Percentiles rank a stretch among this genome's conserved stretches.
Evolutionary conservation across 2,888 invertebrate genomes (phyloP).

Genomic region (Microplitis deprimator): DNA sequence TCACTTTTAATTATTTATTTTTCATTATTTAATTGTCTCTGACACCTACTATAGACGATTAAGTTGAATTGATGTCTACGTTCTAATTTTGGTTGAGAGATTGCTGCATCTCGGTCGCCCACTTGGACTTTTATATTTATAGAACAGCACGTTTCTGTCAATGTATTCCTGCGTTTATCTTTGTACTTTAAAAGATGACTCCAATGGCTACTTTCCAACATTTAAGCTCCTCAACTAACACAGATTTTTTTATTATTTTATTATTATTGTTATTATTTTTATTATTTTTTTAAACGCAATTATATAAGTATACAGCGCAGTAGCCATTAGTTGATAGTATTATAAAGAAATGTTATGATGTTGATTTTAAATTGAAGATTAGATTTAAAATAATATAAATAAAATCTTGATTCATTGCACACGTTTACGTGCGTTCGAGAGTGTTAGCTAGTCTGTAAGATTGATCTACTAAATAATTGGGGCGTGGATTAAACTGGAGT

Average conservation of each 20-base stretch:
- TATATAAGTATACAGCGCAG: not conserved
- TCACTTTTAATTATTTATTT: constrained; percentile 13
- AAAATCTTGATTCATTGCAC: constrained; percentile 25
- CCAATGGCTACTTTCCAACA: constrained; percentile 39
- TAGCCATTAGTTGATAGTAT: not conserved
- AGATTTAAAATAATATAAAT: constrained; percentile 12
- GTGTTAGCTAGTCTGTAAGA: constrained; percentile 35
- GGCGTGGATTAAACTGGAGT: constrained; percentile 38
- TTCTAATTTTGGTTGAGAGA: constrained; percentile 50
- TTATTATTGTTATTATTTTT: not conserved
- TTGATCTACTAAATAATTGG: constrained; percentile 45
- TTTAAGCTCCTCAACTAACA: constrained; percentile 21
- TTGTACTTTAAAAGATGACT: constrained; percentile 5
- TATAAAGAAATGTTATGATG: not conserved
- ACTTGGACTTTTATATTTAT: constrained; percentile 65
- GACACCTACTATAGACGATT: constrained; percentile 19
- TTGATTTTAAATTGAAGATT: constrained; percentile 7
- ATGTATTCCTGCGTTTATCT: constrained; percentile 41
- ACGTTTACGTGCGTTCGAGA: constrained; percentile 42
- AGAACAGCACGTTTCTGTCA: constrained; percentile 58
- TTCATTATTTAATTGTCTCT: constrained; percentile 18
- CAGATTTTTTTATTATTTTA: not conserved
- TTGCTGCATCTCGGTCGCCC: constrained; percentile 58
- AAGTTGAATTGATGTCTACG: constrained; percentile 47
- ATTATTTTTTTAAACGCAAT: constrained; percentile 10